Conservation (phyloP, 2,797 vertebrate genomes). For the Ptychadena robeensis region DNA sequence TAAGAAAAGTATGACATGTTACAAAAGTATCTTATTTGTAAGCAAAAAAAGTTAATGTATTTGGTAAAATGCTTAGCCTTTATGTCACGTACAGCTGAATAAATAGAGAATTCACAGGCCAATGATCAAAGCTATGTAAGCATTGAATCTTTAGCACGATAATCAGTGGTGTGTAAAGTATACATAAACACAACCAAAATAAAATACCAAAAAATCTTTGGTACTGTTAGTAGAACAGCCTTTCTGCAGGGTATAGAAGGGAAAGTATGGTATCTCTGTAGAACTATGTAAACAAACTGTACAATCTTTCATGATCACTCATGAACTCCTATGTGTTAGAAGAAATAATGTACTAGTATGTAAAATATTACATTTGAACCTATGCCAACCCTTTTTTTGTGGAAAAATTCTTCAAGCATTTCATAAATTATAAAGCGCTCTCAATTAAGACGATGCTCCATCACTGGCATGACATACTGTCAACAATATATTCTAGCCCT, state of each 20-base stretch:
- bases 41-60: background rate
- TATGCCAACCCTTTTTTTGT: background rate
- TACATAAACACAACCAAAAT: slow-evolving; percentile 22
- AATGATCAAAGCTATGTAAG: slow-evolving; percentile 25
- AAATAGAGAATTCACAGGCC: slow-evolving; percentile 24
- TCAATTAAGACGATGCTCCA: too few relatives aligned
- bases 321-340: background rate
- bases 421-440: too few relatives aligned
- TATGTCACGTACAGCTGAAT: slow-evolving; percentile 28
- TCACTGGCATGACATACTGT: too few relatives aligned
- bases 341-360: background rate
- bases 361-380: background rate
- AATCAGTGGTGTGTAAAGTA: slow-evolving; percentile 8
- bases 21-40: background rate
- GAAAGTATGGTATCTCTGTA: background rate
- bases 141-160: background rate
- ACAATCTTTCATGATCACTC: background rate
- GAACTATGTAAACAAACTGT: slow-evolving; percentile 10
- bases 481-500: too few relatives aligned
- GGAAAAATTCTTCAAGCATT: background rate
- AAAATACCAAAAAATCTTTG: background rate
- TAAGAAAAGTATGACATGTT: background rate
- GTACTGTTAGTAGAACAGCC: background rate
- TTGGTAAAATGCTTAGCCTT: background rate
- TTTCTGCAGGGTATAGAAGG: background rate